A percentile compares a stretch with the other conserved stretches of the same genome.
phyloP scores from a whole-genome alignment of 2,888 invertebrate species.

The Diarsia rubi region DNA sequence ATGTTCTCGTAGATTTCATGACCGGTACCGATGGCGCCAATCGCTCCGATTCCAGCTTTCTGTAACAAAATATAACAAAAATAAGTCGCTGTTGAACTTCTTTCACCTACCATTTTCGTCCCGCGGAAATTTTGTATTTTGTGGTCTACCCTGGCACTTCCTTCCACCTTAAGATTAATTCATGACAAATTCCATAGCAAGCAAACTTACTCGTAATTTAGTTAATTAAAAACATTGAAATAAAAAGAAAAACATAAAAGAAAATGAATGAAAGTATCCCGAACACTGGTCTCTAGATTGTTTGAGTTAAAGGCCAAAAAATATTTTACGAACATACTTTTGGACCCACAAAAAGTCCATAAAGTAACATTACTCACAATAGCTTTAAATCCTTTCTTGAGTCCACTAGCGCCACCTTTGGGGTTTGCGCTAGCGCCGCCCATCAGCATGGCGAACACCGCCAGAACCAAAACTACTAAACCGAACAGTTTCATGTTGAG shows the following conservation, averaged over 20 bases:
- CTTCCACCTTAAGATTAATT: neutral
- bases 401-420: slow-evolving; percentile 54
- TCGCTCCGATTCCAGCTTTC: slow-evolving; percentile 66
- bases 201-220: neutral
- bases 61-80: slow-evolving; percentile 51
- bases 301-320: neutral
- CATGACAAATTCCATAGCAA: neutral
- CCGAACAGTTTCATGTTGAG: slow-evolving; percentile 66
- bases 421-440: slow-evolving; percentile 60
- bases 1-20: slow-evolving; percentile 66
- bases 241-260: too few relatives aligned
- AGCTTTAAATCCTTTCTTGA: slow-evolving; percentile 61
- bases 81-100: slow-evolving; percentile 1
- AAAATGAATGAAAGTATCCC: neutral
- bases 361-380: slow-evolving; percentile 58
- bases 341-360: neutral
- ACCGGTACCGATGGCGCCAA: slow-evolving; percentile 67
- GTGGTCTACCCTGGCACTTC: too few relatives aligned
- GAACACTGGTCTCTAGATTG: neutral
- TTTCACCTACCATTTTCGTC: neutral
- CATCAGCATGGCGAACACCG: slow-evolving; percentile 65
- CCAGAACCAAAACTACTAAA: slow-evolving; percentile 62
- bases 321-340: neutral
- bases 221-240: neutral
- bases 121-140: neutral